phyloP scores from a whole-genome alignment of 2,113 vertebrate genomes.

The Nothoprocta pentlandii region DNA sequence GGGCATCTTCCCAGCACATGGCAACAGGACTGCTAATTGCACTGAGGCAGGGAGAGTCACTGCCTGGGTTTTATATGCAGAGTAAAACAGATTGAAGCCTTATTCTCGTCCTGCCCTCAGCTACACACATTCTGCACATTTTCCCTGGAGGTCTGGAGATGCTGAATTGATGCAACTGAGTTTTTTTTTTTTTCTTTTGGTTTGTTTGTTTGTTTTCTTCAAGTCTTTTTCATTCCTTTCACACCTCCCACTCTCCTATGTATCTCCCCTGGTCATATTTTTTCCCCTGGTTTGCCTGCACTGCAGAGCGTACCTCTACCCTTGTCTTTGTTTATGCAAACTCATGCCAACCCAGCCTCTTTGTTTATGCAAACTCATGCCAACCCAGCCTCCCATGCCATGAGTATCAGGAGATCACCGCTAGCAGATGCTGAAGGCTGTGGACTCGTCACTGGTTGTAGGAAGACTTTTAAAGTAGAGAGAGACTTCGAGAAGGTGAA shows the following conservation, averaged over 20 bases:
- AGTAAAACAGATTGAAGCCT: conserved; percentile 10
- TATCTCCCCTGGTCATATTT: neutral
- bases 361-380: neutral
- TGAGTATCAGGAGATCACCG: neutral
- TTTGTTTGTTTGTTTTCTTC: too few relatives aligned
- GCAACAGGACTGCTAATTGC: neutral
- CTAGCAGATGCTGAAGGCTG: neutral
- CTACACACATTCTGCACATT: neutral
- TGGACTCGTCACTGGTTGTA: neutral
- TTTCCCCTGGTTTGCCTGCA: neutral
- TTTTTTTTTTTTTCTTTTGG: neutral
- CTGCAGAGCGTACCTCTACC: neutral
- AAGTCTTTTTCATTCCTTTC: neutral
- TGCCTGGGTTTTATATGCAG: neutral
- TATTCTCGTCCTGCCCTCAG: neutral
- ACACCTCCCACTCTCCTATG: neutral
- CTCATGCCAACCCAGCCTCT: neutral
- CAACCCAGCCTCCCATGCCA: fast-evolving
- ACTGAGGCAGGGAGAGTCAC: neutral
- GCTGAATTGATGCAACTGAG: neutral
- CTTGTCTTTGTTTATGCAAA: neutral
- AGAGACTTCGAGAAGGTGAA: neutral
- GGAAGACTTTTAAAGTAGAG: neutral
- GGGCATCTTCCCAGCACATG: conserved; percentile 19
- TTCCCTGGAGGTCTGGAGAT: neutral